A percentile compares a stretch with the other conserved stretches of the same genome.
Evolutionary conservation across 2,888 invertebrate genomes (phyloP).

Genomic region (Lasioglossum figueresi): DNA sequence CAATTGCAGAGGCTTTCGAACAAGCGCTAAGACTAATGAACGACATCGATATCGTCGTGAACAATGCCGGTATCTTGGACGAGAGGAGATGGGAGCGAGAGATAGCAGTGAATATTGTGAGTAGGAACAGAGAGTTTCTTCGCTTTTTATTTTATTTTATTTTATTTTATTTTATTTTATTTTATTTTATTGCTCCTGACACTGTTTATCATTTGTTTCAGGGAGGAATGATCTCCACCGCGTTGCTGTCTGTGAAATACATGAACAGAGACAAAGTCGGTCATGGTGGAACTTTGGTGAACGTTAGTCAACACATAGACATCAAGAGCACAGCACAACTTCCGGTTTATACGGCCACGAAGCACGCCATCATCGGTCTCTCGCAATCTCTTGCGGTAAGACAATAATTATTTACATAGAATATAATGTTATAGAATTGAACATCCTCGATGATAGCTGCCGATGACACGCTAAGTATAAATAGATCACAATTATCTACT

Average conservation of each 20-base stretch:
- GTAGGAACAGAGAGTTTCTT: slow-evolving; percentile 60
- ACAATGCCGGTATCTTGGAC: slow-evolving; percentile 92
- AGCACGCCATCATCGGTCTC: slow-evolving; percentile 82
- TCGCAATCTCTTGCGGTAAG: slow-evolving; percentile 74
- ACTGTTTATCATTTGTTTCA: slow-evolving; percentile 38
- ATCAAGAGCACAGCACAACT: slow-evolving; percentile 81
- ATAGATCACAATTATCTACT: slow-evolving; percentile 7
- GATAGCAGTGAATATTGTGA: slow-evolving; percentile 91
- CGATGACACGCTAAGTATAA: neutral
- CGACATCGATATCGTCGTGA: slow-evolving; percentile 90
- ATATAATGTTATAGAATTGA: neutral
- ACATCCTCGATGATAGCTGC: neutral
- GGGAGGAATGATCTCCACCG: slow-evolving; percentile 79
- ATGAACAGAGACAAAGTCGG: slow-evolving; percentile 84
- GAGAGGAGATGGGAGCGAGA: slow-evolving; percentile 90
- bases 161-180: neutral
- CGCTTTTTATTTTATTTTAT: neutral
- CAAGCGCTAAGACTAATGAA: slow-evolving; percentile 88
- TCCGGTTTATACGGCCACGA: slow-evolving; percentile 87
- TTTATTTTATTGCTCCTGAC: neutral
- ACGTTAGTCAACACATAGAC: slow-evolving; percentile 87
- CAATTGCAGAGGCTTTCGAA: slow-evolving; percentile 88
- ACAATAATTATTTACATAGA: slow-evolving; percentile 1
- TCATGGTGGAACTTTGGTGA: slow-evolving; percentile 87
- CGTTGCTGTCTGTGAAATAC: slow-evolving; percentile 81